A percentile compares a stretch with the other conserved stretches of the same genome.
Conservation (phyloP, 2,888 invertebrate genomes). For the Nesidiocoris tenuis region DNA sequence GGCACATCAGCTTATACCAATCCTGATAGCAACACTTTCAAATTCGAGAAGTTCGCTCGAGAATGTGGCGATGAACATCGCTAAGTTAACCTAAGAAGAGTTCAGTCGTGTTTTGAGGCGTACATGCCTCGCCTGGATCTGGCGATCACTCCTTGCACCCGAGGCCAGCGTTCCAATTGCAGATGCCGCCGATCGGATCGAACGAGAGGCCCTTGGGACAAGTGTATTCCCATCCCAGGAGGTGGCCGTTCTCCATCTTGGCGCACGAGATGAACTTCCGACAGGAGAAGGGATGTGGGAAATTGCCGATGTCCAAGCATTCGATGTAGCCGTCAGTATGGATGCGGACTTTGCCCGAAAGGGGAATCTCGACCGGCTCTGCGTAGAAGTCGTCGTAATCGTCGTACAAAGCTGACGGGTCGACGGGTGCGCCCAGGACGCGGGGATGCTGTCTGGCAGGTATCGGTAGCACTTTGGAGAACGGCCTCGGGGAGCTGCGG, state of each 20-base stretch:
- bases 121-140: background rate
- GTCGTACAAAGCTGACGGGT: constrained; percentile 40
- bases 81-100: background rate
- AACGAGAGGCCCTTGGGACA: constrained; percentile 84
- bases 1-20: too few relatives aligned
- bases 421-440: background rate
- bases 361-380: constrained; percentile 51
- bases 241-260: constrained; percentile 72
- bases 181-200: constrained; percentile 86
- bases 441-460: background rate
- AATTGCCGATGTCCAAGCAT: constrained; percentile 86
- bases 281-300: constrained; percentile 86
- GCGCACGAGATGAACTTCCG: constrained; percentile 91
- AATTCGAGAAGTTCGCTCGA: too few relatives aligned
- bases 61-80: too few relatives aligned
- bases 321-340: constrained; percentile 73
- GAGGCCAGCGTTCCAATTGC: constrained; percentile 82
- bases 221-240: constrained; percentile 84
- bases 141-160: constrained; percentile 70
- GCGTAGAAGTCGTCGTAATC: constrained; percentile 50
- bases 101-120: background rate
- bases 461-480: constrained; percentile 30
- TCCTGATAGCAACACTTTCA: too few relatives aligned
- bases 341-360: constrained; percentile 56
- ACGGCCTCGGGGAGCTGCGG: constrained; percentile 50